Conservation (phyloP, 2,888 invertebrate genomes). For the Dicranocentrus wangi region DNA sequence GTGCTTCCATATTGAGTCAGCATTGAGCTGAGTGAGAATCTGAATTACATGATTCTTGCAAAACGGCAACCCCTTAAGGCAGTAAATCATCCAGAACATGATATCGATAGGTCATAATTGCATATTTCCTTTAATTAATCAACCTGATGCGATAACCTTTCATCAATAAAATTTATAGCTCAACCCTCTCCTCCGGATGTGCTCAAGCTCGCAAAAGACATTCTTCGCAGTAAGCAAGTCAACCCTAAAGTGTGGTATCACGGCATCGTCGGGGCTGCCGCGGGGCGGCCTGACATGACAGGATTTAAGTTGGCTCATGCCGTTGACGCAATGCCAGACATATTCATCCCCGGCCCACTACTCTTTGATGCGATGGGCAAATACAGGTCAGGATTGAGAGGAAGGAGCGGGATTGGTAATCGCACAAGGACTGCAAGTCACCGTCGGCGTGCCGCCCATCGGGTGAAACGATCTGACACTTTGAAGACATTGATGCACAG, state of each 20-base stretch:
- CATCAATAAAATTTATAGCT: too few species aligned
- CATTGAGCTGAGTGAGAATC: too few species aligned
- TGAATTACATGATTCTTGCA: too few species aligned
- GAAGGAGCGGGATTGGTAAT: neutral
- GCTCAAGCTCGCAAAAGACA: constrained; percentile 33
- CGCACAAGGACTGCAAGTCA: neutral
- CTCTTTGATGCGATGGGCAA: constrained; percentile 32
- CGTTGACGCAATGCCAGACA: constrained; percentile 59
- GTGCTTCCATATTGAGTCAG: too few species aligned
- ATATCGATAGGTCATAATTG: too few species aligned
- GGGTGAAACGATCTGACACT: constrained; percentile 5
- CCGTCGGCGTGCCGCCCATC: too few species aligned
- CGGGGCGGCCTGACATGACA: constrained; percentile 49
- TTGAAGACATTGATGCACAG: neutral
- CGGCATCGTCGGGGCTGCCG: constrained; percentile 35
- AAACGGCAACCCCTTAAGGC: too few species aligned
- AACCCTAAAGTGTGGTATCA: constrained; percentile 62
- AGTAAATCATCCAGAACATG: too few species aligned
- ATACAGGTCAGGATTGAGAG: neutral
- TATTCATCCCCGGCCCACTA: constrained; percentile 51
- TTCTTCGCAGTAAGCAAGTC: constrained; percentile 21
- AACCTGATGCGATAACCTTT: too few species aligned
- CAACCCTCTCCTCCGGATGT: constrained; percentile 46
- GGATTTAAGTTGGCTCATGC: constrained; percentile 43
- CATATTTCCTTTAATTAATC: too few species aligned